These are phyloP conservation scores for Ashinkailepas kermadecensis DNA, from an alignment of 2,888 invertebrate species.

Conservation along the genomic window DNA sequence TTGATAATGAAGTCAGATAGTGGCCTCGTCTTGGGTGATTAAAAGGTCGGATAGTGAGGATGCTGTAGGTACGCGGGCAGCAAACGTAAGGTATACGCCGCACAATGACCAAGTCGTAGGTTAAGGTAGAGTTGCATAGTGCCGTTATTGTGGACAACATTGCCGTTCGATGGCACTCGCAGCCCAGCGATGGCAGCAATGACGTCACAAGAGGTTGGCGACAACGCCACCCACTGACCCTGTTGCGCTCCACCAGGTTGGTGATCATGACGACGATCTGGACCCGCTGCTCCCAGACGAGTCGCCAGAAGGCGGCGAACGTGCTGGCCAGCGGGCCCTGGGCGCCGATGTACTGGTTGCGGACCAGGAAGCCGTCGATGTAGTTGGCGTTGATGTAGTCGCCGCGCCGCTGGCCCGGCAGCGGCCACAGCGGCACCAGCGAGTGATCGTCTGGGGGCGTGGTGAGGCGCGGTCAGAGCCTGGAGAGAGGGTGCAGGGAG, in stretches of 20 bases:
- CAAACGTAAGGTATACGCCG: too few relatives aligned
- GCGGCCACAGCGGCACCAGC: slow-evolving; percentile 71
- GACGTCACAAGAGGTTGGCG: too few relatives aligned
- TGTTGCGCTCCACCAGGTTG: slow-evolving; percentile 84
- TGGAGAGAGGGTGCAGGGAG: slow-evolving; percentile 44
- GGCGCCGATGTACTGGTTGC: slow-evolving; percentile 86
- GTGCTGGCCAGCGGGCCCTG: slow-evolving; percentile 91
- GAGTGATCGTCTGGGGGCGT: slow-evolving; percentile 69
- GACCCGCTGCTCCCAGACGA: slow-evolving; percentile 94
- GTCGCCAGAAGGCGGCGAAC: slow-evolving; percentile 91
- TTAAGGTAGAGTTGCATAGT: too few relatives aligned
- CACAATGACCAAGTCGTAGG: too few relatives aligned
- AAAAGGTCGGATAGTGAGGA: too few relatives aligned
- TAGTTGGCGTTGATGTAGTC: slow-evolving; percentile 96
- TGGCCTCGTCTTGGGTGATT: too few relatives aligned
- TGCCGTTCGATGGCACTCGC: too few relatives aligned
- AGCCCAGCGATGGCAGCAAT: too few relatives aligned
- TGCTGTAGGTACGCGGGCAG: too few relatives aligned
- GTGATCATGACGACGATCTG: slow-evolving; percentile 96
- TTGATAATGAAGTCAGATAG: too few relatives aligned
- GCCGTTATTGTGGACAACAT: too few relatives aligned
- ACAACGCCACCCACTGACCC: slow-evolving; percentile 52
- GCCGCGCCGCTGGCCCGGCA: slow-evolving; percentile 64
- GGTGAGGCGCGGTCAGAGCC: neutral
- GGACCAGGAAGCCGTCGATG: slow-evolving; percentile 77